Percentiles rank a stretch among this genome's conserved stretches.
phyloP scores from a whole-genome alignment of 2,113 vertebrate species.

The Upupa epops region DNA sequence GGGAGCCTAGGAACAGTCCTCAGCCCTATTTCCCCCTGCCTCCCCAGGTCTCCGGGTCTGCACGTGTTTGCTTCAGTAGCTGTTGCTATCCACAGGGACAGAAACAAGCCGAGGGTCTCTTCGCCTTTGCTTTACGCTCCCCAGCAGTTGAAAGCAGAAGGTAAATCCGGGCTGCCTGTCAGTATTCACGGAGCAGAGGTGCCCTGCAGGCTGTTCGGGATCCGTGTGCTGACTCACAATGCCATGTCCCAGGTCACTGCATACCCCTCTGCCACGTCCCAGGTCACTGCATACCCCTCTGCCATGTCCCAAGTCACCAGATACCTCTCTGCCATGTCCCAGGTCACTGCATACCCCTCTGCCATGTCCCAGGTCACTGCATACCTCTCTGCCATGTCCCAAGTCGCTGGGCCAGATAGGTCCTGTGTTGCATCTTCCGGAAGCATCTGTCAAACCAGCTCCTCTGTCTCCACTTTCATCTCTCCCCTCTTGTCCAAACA shows the following conservation, averaged over 20 bases:
- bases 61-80: background rate
- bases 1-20: background rate
- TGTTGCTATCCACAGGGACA: background rate
- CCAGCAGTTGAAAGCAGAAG: background rate
- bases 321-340: no score
- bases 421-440: background rate
- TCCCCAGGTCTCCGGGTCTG: background rate
- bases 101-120: slow-evolving; percentile 1
- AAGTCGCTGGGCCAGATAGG: background rate
- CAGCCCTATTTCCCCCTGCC: background rate
- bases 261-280: slow-evolving; percentile 20
- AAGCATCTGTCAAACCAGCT: background rate
- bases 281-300: slow-evolving; percentile 23
- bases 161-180: background rate
- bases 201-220: slow-evolving; percentile 23
- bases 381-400: slow-evolving; percentile 22
- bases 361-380: background rate
- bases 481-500: background rate
- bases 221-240: slow-evolving; percentile 4
- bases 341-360: slow-evolving; percentile 44
- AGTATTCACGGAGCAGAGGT: background rate
- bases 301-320: background rate
- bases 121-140: background rate
- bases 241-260: no score
- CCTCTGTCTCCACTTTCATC: background rate